phyloP scores from a whole-genome alignment of 2,113 vertebrate genomes.

The Corythornis vintsioides region DNA sequence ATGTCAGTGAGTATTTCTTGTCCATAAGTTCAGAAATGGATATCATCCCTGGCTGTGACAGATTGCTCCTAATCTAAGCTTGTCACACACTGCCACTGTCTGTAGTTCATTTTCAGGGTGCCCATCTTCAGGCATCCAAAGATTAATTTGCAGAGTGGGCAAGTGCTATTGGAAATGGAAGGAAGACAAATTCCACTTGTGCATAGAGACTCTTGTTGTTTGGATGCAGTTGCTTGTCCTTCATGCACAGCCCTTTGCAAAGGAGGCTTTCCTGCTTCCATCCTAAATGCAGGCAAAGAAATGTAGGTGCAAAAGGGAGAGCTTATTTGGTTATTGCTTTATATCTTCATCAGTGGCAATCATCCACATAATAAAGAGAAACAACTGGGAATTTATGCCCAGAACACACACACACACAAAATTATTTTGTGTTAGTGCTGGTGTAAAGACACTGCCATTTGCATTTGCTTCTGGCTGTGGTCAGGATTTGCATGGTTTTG shows the following conservation, averaged over 20 bases:
- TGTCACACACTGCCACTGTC: not conserved
- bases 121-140: not conserved
- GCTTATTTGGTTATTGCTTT: not conserved
- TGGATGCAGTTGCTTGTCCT: not conserved
- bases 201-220: fast-evolving
- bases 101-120: conserved; percentile 12
- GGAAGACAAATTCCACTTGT: not conserved
- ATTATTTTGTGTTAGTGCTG: not conserved
- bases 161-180: not conserved
- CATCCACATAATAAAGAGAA: not conserved
- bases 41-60: not conserved
- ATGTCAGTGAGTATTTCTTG: conserved; percentile 18
- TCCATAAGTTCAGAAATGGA: not conserved
- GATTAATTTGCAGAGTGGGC: not conserved
- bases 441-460: not conserved
- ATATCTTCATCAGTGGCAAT: not conserved
- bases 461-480: not conserved
- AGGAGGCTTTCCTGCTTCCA: not conserved
- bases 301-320: not conserved
- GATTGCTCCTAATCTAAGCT: conserved; percentile 20
- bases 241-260: not conserved
- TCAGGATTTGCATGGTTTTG: not conserved
- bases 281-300: not conserved
- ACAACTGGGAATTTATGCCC: not conserved
- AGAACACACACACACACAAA: not conserved